phyloP scores from a whole-genome alignment of 2,113 vertebrate species.

The Scomber colias region DNA sequence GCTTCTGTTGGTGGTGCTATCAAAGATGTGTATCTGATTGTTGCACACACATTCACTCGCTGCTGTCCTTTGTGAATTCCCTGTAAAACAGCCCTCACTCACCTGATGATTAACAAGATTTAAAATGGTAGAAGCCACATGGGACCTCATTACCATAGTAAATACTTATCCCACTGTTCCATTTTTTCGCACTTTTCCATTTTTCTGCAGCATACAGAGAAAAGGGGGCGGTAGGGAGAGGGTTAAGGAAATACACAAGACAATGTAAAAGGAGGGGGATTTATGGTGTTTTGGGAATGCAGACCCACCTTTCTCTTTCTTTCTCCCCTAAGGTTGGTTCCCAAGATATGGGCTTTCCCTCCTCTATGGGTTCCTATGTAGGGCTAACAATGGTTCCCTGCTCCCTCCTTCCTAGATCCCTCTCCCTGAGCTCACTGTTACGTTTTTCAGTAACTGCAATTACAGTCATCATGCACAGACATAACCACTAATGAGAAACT shows the following conservation, averaged over 20 bases:
- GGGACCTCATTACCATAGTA: constrained; percentile 83
- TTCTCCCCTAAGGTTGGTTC: constrained; percentile 54
- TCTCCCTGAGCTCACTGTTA: constrained; percentile 82
- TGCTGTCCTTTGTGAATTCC: constrained; percentile 75
- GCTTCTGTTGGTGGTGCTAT: constrained; percentile 15
- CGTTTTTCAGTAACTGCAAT: constrained; percentile 87
- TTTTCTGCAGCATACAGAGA: constrained; percentile 33
- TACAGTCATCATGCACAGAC: constrained; percentile 88
- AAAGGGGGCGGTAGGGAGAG: constrained; percentile 28
- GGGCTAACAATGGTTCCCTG: constrained; percentile 65
- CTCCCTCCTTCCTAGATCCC: constrained; percentile 60
- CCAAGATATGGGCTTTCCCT: constrained; percentile 66
- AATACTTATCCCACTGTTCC: constrained; percentile 75
- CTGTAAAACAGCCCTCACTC: constrained; percentile 62
- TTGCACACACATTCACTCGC: constrained; percentile 47
- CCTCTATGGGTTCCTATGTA: constrained; percentile 79
- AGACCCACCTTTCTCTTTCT: constrained; percentile 60
- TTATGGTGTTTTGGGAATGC: constrained; percentile 57
- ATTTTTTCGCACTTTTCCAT: constrained; percentile 48
- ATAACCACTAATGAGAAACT: constrained; percentile 88
- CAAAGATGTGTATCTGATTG: constrained; percentile 49
- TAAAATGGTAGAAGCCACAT: constrained; percentile 75
- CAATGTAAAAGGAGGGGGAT: constrained; percentile 53
- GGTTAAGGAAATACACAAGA: constrained; percentile 27
- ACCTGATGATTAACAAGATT: constrained; percentile 80